Evolutionary conservation across 2,113 vertebrate species (phyloP).

Genomic region (Antechinus flavipes): DNA sequence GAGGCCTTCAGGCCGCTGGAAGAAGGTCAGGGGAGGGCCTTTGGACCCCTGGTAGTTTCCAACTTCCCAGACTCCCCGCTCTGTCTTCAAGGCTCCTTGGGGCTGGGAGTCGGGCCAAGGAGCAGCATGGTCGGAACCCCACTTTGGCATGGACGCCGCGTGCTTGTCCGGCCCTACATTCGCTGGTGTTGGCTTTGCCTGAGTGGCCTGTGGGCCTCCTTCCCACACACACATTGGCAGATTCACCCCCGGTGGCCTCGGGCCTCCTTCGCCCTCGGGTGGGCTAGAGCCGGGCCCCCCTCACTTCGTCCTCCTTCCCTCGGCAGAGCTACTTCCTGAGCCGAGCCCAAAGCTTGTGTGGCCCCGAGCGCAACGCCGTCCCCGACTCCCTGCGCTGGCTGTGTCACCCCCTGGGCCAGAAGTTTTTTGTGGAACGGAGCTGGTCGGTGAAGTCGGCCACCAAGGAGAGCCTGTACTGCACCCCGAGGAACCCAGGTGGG

Average conservation of each 20-base stretch:
- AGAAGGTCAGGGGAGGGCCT: not conserved
- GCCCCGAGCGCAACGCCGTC: slow-evolving; percentile 88
- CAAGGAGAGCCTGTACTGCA: slow-evolving; percentile 92
- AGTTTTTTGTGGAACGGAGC: slow-evolving; percentile 96
- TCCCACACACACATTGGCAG: not conserved
- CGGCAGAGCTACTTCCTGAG: slow-evolving; percentile 93
- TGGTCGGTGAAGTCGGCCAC: slow-evolving; percentile 93
- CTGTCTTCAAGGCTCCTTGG: not conserved
- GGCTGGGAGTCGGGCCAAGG: too few species aligned
- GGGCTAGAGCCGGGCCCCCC: too few species aligned
- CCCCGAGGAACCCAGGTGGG: slow-evolving; percentile 92
- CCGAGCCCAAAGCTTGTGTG: slow-evolving; percentile 89
- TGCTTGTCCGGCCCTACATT: not conserved
- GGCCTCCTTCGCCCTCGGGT: not conserved
- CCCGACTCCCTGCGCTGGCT: slow-evolving; percentile 95
- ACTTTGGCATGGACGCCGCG: too few species aligned
- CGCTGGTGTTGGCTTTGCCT: too few species aligned
- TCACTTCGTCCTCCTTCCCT: slow-evolving; percentile 10
- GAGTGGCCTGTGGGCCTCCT: too few species aligned
- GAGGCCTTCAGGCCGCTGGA: not conserved
- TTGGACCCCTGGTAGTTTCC: not conserved
- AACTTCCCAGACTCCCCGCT: not conserved
- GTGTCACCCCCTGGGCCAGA: slow-evolving; percentile 94
- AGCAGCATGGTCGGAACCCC: too few species aligned
- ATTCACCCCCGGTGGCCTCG: not conserved